Conservation (phyloP, 2,113 vertebrate genomes). For the Thryonomys swinderianus region DNA sequence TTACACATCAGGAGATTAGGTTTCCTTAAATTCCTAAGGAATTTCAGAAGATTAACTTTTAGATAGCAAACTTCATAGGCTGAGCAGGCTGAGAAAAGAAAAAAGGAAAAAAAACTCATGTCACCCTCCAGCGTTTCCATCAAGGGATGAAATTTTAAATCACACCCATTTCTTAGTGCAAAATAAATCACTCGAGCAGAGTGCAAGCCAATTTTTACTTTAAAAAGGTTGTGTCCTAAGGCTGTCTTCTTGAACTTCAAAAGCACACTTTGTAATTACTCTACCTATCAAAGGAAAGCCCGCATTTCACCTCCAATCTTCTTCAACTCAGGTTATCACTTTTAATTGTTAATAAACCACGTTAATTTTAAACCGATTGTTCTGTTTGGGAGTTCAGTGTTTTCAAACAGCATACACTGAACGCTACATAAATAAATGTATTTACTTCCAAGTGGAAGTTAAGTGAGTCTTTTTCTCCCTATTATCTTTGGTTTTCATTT, state of each 20-base stretch:
- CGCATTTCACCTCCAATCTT: slow-evolving; percentile 93
- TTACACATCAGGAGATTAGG: slow-evolving; percentile 69
- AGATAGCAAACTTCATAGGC: slow-evolving; percentile 83
- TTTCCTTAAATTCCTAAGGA: slow-evolving; percentile 76
- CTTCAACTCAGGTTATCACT: slow-evolving; percentile 89
- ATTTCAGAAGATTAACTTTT: slow-evolving; percentile 81
- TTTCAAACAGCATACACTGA: slow-evolving; percentile 77
- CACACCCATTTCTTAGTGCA: slow-evolving; percentile 92
- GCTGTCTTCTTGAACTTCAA: slow-evolving; percentile 95
- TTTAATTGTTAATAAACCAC: slow-evolving; percentile 93
- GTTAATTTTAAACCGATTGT: slow-evolving; percentile 87
- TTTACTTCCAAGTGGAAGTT: slow-evolving; percentile 78
- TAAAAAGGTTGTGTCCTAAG: slow-evolving; percentile 93
- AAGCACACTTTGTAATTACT: slow-evolving; percentile 93
- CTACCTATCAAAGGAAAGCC: slow-evolving; percentile 94
- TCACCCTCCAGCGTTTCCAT: slow-evolving; percentile 90
- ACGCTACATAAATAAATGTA: slow-evolving; percentile 80
- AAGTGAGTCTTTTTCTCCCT: slow-evolving; percentile 68
- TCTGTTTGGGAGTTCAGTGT: slow-evolving; percentile 84
- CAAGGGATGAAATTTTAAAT: slow-evolving; percentile 96
- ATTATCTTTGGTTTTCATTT: slow-evolving; percentile 63
- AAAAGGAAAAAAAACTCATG: slow-evolving; percentile 79
- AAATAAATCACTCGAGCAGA: slow-evolving; percentile 97
- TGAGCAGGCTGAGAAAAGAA: slow-evolving; percentile 74
- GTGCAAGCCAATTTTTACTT: slow-evolving; percentile 92